Base-by-base conservation (phyloP, 2,797 vertebrate genomes). In the Tamandua tetradactyla region DNA sequence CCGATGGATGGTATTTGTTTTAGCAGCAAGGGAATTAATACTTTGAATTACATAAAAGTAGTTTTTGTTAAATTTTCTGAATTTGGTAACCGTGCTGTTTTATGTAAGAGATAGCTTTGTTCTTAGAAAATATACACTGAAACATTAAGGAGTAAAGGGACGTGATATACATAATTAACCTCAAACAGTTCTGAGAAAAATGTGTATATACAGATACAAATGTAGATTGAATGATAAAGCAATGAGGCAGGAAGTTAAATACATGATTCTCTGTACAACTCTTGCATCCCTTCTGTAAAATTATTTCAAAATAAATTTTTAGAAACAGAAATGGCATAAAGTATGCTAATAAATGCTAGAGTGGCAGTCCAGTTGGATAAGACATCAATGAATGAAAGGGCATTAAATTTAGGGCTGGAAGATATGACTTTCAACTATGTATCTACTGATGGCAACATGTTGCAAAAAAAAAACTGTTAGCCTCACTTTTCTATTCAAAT, bases 241-340 rank as follows among this genome's bases (percentile, higher is more conserved):
- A 52, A 52, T 52, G 49, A 52, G 49, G 49, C 49, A 52, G 49
- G 17, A 52, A 52, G 14, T 52, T 52, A 52, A 52, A 52, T 17
- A 52, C 15, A 20, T 20, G 17, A 5, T 55, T 55, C 52, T 55
- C 20, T 55, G 52, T 55, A 18, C 18, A 55, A 55, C 17, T 20
- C 52, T 55, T 55, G 18, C 52, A 55, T 18, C 18, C 52, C 18
- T 55, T 20, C 52, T 55, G 52, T 55, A 55, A 55, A 87, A 79
- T 52, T 22, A 89, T 94, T 59, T 94, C 37, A 75, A 90, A 90
- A 30, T 47, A 84, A 85, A 4, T 89, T 55, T 81, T 69, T 57
- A 78, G 92, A 80, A 69, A 68, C 35, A 88, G 25, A 81, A 75
- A 79, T 40, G 61, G 47, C n/a, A 27, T 44, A 40, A 89, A 25